These are phyloP conservation scores for Tenthredo notha DNA, from an alignment of 2,888 invertebrate genomes.

Conservation along the genomic window DNA sequence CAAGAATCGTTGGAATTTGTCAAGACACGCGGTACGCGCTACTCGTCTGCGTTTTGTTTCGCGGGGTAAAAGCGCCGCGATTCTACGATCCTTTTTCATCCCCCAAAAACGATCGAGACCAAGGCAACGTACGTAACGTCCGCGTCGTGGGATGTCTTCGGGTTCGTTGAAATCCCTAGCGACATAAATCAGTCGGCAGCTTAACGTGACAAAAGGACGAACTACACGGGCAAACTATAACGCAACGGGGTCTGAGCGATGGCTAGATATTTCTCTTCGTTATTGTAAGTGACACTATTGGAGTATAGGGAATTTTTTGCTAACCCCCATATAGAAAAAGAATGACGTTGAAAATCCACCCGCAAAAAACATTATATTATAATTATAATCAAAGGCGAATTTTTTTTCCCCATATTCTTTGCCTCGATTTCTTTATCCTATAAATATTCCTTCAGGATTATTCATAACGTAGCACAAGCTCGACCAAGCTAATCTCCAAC, in stretches of 20 bases:
- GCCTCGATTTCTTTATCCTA: neutral
- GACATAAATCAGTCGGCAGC: constrained; percentile 46
- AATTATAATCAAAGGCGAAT: neutral
- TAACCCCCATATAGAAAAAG: neutral
- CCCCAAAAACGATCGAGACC: constrained; percentile 21
- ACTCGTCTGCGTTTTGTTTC: constrained; percentile 26
- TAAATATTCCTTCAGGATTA: constrained; percentile 31
- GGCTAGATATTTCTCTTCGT: constrained; percentile 10
- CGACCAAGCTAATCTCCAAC: constrained; percentile 32
- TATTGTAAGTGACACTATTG: constrained; percentile 28
- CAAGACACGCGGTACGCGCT: constrained; percentile 27
- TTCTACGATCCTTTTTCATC: neutral
- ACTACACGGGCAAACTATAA: constrained; percentile 31
- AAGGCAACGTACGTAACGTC: neutral
- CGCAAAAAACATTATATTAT: neutral
- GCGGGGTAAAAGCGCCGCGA: neutral
- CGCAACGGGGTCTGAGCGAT: constrained; percentile 27
- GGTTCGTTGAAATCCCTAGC: constrained; percentile 29
- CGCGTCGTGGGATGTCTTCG: neutral
- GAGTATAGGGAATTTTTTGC: neutral
- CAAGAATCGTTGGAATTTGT: constrained; percentile 43
- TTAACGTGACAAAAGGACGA: constrained; percentile 47
- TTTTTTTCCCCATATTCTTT: neutral
- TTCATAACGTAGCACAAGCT: constrained; percentile 14
- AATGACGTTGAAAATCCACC: neutral